These are phyloP conservation scores for Entosphenus tridentatus DNA, from an alignment of 2,113 vertebrate genomes.

Conservation along the genomic window DNA sequence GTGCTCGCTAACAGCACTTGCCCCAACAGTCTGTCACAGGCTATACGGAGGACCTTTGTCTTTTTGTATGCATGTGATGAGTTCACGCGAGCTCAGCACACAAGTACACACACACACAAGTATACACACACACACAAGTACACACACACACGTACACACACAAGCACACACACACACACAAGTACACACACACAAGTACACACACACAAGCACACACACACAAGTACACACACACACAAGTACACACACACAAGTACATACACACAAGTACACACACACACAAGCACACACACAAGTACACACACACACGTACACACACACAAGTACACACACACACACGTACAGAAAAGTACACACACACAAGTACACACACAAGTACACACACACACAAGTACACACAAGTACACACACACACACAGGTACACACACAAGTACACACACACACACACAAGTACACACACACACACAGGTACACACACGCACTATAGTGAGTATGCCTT, in stretches of 20 bases:
- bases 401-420: slow-evolving; percentile 1
- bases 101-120: background rate
- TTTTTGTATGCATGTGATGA: too few relatives aligned
- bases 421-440: background rate
- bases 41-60: too few relatives aligned
- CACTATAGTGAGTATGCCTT: too few relatives aligned
- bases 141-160: background rate
- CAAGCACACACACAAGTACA: background rate
- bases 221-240: background rate
- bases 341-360: background rate
- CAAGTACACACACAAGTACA: background rate
- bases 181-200: slow-evolving; percentile 1
- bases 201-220: background rate
- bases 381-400: background rate
- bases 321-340: background rate
- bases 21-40: too few relatives aligned
- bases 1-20: too few relatives aligned
- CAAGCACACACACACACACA: slow-evolving; percentile 1
- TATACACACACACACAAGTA: background rate
- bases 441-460: slow-evolving; percentile 1
- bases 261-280: background rate
- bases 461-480: too few relatives aligned
- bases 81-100: too few relatives aligned
- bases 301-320: background rate
- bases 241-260: background rate